A percentile compares a stretch with the other conserved stretches of the same genome.
These are phyloP conservation scores for Myotis daubentonii DNA, from an alignment of 2,797 vertebrate genomes.

Conservation along the genomic window DNA sequence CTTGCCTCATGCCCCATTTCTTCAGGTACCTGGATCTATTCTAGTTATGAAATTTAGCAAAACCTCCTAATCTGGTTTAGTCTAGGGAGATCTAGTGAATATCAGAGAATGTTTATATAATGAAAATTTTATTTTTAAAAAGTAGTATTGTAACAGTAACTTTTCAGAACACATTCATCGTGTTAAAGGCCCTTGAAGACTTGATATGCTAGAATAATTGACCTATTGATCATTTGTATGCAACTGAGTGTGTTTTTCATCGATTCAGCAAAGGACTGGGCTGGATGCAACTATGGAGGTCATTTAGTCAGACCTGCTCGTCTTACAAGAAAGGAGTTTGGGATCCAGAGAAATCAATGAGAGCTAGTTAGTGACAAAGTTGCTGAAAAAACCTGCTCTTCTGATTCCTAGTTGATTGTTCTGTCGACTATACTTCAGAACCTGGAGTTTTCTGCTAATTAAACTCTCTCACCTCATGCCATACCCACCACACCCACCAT, in stretches of 20 bases:
- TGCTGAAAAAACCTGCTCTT: background rate
- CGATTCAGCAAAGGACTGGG: background rate
- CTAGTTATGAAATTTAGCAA: background rate
- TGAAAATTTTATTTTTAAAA: background rate
- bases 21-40: background rate
- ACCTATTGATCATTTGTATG: conserved; percentile 14
- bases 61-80: background rate
- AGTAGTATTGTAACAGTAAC: background rate
- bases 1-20: background rate
- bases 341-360: background rate
- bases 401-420: background rate
- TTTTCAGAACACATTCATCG: background rate
- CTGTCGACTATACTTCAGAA: background rate
- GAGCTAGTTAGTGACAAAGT: background rate
- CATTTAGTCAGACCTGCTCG: background rate
- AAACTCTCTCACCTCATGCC: background rate
- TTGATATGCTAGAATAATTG: conserved; percentile 18
- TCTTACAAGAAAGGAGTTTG: background rate
- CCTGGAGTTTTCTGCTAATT: background rate
- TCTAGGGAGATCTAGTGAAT: background rate
- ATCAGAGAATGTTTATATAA: background rate
- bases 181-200: background rate
- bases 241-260: background rate
- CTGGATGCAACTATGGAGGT: background rate
- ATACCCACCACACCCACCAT: background rate